Percentiles rank a stretch among this genome's conserved stretches.
Evolutionary conservation across 2,113 vertebrate genomes (phyloP).

Genomic region (Melanerpes formicivorus): DNA sequence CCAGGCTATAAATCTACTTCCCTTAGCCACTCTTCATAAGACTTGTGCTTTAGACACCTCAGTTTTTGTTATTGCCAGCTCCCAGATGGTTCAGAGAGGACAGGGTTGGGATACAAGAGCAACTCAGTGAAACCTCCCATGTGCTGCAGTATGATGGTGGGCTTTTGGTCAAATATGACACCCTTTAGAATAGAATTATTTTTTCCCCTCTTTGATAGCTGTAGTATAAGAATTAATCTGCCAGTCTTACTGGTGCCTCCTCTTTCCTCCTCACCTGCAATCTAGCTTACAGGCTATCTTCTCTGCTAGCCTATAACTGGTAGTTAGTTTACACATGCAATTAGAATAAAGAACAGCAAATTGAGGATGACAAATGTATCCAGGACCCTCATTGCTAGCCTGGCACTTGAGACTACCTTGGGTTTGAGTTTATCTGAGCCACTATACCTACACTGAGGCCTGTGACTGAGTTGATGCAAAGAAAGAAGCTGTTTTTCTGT

Average conservation of each 20-base stretch:
- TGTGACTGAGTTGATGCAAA: background rate
- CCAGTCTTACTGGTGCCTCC: rapidly evolving
- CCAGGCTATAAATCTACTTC: no score
- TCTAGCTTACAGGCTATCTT: background rate
- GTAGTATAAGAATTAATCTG: background rate
- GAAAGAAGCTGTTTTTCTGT: background rate
- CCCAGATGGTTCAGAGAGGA: background rate
- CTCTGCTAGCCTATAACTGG: background rate
- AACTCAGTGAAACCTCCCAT: background rate
- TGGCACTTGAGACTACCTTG: background rate
- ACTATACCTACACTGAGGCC: background rate
- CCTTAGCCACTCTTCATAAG: no score
- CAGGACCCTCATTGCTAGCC: background rate
- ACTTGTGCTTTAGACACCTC: no score
- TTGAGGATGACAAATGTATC: background rate
- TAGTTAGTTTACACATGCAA: rapidly evolving
- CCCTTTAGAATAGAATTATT: background rate
- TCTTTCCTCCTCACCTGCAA: background rate
- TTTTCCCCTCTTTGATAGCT: background rate
- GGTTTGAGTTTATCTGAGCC: background rate
- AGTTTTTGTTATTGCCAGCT: no score
- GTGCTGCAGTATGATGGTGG: background rate
- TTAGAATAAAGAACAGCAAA: background rate
- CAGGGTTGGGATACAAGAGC: background rate
- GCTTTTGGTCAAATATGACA: rapidly evolving